Evolutionary conservation across 2,113 vertebrate species (phyloP).

Genomic region (Paratilapia polleni): DNA sequence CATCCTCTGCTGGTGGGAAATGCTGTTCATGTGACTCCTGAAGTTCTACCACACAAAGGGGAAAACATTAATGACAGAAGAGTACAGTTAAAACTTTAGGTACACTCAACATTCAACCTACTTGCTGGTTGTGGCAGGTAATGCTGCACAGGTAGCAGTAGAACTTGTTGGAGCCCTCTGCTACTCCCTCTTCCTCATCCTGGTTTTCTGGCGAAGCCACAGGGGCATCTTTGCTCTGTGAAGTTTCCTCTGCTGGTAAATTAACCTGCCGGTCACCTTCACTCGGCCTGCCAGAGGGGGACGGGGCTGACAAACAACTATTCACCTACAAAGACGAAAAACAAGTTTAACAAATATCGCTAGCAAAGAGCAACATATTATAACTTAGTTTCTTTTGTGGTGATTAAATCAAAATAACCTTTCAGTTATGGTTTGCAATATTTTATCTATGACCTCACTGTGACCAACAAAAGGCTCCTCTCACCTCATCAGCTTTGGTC

Average conservation of each 20-base stretch:
- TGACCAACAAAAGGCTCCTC: not conserved
- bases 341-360: not conserved
- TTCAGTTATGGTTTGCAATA: not conserved
- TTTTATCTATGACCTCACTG: not conserved
- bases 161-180: constrained; percentile 84
- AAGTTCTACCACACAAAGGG: constrained; percentile 83
- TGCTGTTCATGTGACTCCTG: constrained; percentile 90
- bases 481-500: constrained; percentile 61
- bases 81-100: not conserved
- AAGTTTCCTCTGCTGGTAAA: constrained; percentile 33
- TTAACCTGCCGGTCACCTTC: constrained; percentile 40
- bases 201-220: constrained; percentile 31
- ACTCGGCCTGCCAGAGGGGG: constrained; percentile 15
- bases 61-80: not conserved
- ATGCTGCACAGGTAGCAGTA: constrained; percentile 96
- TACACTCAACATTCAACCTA: constrained; percentile 55
- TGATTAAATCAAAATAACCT: not conserved
- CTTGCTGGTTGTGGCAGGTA: constrained; percentile 91
- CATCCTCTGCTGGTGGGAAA: constrained; percentile 92
- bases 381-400: not conserved
- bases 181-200: constrained; percentile 59
- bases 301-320: constrained; percentile 7
- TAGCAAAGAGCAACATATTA: not conserved
- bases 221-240: constrained; percentile 30
- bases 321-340: constrained; percentile 29